Percentiles rank a stretch among this genome's conserved stretches.
Evolutionary conservation across 2,888 invertebrate genomes (phyloP).

Genomic region (Ichneumoninae sp.): DNA sequence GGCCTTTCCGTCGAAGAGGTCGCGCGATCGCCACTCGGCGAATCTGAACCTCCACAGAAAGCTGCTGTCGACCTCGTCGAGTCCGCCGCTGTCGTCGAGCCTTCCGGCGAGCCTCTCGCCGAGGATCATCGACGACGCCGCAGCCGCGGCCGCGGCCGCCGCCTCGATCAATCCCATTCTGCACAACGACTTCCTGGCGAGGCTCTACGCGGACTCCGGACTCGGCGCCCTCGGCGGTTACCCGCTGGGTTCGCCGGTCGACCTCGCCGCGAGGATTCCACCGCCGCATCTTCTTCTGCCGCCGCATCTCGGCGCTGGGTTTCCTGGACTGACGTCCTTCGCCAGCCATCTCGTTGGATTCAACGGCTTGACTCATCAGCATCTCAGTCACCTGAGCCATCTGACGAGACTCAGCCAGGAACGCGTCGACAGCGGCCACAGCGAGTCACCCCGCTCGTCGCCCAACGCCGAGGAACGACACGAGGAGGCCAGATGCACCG

Average conservation of each 20-base stretch:
- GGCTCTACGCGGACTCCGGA: slow-evolving; percentile 90
- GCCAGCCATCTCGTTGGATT: slow-evolving; percentile 81
- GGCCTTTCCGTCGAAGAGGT: slow-evolving; percentile 96
- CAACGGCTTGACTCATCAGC: slow-evolving; percentile 85
- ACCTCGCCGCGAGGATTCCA: slow-evolving; percentile 83
- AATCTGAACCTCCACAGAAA: slow-evolving; percentile 96
- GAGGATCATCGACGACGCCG: slow-evolving; percentile 85
- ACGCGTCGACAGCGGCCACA: slow-evolving; percentile 55
- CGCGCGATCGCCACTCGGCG: slow-evolving; percentile 96
- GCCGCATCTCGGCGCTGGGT: slow-evolving; percentile 86
- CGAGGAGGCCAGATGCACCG: slow-evolving; percentile 91
- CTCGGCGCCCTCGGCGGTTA: slow-evolving; percentile 81
- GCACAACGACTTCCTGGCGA: slow-evolving; percentile 92
- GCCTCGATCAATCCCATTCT: slow-evolving; percentile 85
- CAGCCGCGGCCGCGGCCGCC: slow-evolving; percentile 78
- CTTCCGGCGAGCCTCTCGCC: slow-evolving; percentile 86
- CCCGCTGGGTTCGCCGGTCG: slow-evolving; percentile 82
- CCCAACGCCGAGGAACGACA: slow-evolving; percentile 70
- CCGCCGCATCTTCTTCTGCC: slow-evolving; percentile 87
- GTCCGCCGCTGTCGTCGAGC: slow-evolving; percentile 84
- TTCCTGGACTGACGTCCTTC: slow-evolving; percentile 85
- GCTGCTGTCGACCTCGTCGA: slow-evolving; percentile 90
- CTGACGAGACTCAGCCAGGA: slow-evolving; percentile 78
- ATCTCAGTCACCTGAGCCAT: slow-evolving; percentile 77
- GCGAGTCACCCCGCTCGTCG: slow-evolving; percentile 71